Conservation (phyloP, 1,140 invertebrate genomes). For the Neotoxoptera formosana region DNA sequence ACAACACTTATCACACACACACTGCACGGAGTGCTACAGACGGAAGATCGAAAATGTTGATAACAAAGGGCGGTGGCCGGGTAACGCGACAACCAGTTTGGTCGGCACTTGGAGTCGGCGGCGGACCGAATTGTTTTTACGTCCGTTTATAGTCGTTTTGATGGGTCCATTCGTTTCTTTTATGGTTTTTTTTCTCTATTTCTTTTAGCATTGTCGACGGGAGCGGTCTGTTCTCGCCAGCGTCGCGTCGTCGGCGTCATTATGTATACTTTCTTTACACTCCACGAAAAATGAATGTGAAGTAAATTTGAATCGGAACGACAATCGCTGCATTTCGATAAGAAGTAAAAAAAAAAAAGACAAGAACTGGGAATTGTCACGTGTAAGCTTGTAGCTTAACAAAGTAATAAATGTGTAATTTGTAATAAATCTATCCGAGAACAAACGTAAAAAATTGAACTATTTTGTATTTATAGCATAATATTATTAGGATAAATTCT, state of each 20-base stretch:
- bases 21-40: not conserved
- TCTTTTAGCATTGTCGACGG: not conserved
- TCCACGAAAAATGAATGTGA: not conserved
- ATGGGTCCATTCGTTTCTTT: slow-evolving; percentile 2
- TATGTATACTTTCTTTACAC: not conserved
- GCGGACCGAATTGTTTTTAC: not conserved
- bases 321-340: not conserved
- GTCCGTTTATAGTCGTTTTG: not conserved
- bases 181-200: not conserved
- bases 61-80: not conserved
- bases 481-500: not conserved
- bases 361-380: not conserved
- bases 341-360: not conserved
- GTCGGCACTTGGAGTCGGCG: not conserved
- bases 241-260: too few species aligned
- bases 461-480: not conserved
- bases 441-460: not conserved
- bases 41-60: not conserved
- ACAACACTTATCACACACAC: not conserved
- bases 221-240: not conserved
- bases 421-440: too few species aligned
- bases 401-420: too few species aligned
- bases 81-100: slow-evolving; percentile 17
- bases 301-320: not conserved
- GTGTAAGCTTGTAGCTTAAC: not conserved